Percentiles rank a stretch among this genome's conserved stretches.
phyloP scores from a whole-genome alignment of 2,888 invertebrate species.

The Omphaloscelis lunosa region DNA sequence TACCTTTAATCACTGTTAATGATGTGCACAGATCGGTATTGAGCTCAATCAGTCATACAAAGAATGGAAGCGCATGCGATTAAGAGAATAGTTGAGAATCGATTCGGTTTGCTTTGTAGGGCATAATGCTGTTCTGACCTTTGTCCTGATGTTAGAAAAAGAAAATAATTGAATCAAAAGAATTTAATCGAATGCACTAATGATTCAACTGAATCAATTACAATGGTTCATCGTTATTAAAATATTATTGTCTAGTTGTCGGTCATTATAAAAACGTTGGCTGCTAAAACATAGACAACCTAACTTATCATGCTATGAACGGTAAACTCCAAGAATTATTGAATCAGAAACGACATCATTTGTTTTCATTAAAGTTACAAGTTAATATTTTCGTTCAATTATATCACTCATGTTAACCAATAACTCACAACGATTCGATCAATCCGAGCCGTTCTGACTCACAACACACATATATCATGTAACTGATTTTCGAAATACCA shows the following conservation, averaged over 20 bases:
- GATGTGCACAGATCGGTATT: conserved; percentile 44
- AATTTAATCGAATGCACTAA: background rate
- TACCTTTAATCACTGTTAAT: conserved; percentile 59
- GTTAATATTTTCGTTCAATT: conserved; percentile 25
- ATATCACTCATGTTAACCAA: conserved; percentile 34
- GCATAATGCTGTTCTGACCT: background rate
- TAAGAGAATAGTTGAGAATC: conserved; percentile 43
- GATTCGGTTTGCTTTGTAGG: conserved; percentile 12
- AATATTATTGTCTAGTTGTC: background rate
- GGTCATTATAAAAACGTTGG: background rate
- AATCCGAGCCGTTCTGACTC: conserved; percentile 37
- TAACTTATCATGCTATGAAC: background rate
- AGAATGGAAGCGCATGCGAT: conserved; percentile 49
- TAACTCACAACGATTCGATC: conserved; percentile 35
- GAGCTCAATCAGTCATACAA: conserved; percentile 36
- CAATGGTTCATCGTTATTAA: background rate
- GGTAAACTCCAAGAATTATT: conserved; percentile 18
- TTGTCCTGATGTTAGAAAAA: background rate
- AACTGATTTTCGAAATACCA: conserved; percentile 53
- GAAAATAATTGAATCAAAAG: background rate
- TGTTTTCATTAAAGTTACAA: conserved; percentile 37
- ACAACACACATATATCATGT: conserved; percentile 43
- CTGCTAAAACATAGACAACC: background rate
- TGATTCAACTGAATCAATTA: background rate
- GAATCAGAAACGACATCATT: conserved; percentile 28